phyloP scores from a whole-genome alignment of 2,888 invertebrate species.

The Protophormia terraenovae region DNA sequence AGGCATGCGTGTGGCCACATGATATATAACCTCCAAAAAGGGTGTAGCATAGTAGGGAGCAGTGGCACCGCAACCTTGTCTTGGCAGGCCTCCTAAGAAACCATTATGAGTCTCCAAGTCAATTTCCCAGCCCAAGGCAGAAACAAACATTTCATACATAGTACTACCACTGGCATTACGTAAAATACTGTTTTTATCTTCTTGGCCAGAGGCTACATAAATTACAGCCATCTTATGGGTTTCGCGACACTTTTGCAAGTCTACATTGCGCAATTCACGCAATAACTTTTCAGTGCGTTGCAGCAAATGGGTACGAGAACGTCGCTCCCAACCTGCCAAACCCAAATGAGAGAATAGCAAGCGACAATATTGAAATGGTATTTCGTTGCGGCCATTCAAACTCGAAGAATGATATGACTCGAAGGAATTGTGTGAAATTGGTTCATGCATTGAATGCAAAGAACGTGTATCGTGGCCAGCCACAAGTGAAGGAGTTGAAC shows the following conservation, averaged over 20 bases:
- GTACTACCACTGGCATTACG: slow-evolving; percentile 95
- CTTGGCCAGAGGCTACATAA: slow-evolving; percentile 98
- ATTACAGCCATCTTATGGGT: slow-evolving; percentile 98
- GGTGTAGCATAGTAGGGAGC: slow-evolving; percentile 98
- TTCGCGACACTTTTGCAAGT: slow-evolving; percentile 94
- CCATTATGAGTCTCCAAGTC: slow-evolving; percentile 97
- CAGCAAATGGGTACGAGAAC: slow-evolving; percentile 91
- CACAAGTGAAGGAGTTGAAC: slow-evolving; percentile 62
- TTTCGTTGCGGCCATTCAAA: slow-evolving; percentile 82
- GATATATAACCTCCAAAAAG: slow-evolving; percentile 95
- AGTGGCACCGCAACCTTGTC: slow-evolving; percentile 94
- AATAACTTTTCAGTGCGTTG: slow-evolving; percentile 93
- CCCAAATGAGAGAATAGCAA: slow-evolving; percentile 96
- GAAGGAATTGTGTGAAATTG: slow-evolving; percentile 79
- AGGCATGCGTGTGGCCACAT: slow-evolving; percentile 98
- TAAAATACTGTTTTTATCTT: slow-evolving; percentile 95
- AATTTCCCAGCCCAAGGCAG: slow-evolving; percentile 87
- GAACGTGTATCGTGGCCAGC: slow-evolving; percentile 76
- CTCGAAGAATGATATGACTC: slow-evolving; percentile 80
- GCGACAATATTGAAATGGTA: slow-evolving; percentile 92
- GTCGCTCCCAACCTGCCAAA: slow-evolving; percentile 93
- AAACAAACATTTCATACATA: slow-evolving; percentile 93
- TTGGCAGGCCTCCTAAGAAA: slow-evolving; percentile 95
- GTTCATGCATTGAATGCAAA: slow-evolving; percentile 70
- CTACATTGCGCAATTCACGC: slow-evolving; percentile 95